phyloP scores from a whole-genome alignment of 1,140 invertebrate genomes.

The Octopus sinensis region DNA sequence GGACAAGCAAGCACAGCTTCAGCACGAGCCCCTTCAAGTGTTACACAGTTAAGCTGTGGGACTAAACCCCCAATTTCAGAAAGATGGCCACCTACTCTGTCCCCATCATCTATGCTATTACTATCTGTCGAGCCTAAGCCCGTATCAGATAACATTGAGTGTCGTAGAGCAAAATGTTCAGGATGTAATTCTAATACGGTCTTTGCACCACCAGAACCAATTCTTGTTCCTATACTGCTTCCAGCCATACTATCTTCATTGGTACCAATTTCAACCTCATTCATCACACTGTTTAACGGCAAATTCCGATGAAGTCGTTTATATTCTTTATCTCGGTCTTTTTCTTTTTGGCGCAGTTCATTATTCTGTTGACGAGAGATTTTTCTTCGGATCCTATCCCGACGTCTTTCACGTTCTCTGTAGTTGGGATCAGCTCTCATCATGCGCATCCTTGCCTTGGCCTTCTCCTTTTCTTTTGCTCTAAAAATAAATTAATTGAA shows the following conservation, averaged over 20 bases:
- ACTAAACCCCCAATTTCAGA: background rate
- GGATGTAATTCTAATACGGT: background rate
- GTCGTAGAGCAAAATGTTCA: background rate
- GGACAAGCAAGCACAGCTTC: background rate
- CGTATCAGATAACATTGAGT: background rate
- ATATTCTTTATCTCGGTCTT: conserved; percentile 19
- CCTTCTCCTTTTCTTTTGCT: conserved; percentile 20
- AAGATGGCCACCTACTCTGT: background rate
- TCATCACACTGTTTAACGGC: conserved; percentile 6
- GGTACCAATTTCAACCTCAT: conserved; percentile 2
- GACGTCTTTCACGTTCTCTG: conserved; percentile 17
- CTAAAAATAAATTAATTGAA: conserved; percentile 20
- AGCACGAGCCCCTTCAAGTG: background rate
- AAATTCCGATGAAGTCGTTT: conserved; percentile 5
- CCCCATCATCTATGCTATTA: background rate
- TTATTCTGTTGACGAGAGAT: conserved; percentile 15
- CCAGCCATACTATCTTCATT: background rate
- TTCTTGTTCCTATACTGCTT: background rate
- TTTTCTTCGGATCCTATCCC: conserved; percentile 17
- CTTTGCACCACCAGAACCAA: background rate
- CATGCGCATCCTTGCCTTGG: conserved; percentile 21
- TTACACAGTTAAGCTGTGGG: background rate
- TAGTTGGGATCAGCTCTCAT: conserved; percentile 20
- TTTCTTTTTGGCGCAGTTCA: conserved; percentile 18
- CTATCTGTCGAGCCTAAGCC: background rate